phyloP scores from a whole-genome alignment of 2,113 vertebrate genomes.

The Penelope pileata region DNA sequence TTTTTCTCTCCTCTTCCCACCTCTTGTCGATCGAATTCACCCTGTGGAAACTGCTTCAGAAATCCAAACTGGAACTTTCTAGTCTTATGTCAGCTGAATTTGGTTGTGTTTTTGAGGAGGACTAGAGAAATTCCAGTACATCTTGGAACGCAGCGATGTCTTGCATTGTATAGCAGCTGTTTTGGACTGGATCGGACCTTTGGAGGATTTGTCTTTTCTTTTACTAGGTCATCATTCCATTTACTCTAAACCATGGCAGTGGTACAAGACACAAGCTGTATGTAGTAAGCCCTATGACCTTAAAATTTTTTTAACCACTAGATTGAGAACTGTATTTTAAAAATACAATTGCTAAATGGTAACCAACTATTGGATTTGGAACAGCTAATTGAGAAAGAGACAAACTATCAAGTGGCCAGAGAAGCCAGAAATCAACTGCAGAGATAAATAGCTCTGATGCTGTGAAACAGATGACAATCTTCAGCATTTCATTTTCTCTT shows the following conservation, averaged over 20 bases:
- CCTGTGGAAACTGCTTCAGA: slow-evolving; percentile 58
- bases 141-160: not conserved
- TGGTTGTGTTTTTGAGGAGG: not conserved
- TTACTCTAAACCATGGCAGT: slow-evolving; percentile 35
- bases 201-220: slow-evolving; percentile 34
- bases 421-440: slow-evolving; percentile 25
- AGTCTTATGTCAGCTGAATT: not conserved
- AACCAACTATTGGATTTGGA: not conserved
- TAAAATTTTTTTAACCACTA: slow-evolving; percentile 78
- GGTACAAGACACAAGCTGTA: slow-evolving; percentile 56
- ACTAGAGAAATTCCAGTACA: not conserved
- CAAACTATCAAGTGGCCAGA: not conserved
- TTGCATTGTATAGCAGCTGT: not conserved
- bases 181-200: slow-evolving; percentile 26
- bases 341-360: not conserved
- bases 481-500: not conserved
- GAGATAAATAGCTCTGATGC: not conserved
- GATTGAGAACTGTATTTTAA: slow-evolving; percentile 32
- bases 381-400: accelerated
- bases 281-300: not conserved
- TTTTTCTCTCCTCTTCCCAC: slow-evolving; percentile 17
- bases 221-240: slow-evolving; percentile 68
- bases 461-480: not conserved
- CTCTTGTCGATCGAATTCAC: slow-evolving; percentile 2
- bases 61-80: not conserved